These are phyloP conservation scores for Drosophila ananassae DNA, from an alignment of 1,140 invertebrate species.

Conservation along the genomic window DNA sequence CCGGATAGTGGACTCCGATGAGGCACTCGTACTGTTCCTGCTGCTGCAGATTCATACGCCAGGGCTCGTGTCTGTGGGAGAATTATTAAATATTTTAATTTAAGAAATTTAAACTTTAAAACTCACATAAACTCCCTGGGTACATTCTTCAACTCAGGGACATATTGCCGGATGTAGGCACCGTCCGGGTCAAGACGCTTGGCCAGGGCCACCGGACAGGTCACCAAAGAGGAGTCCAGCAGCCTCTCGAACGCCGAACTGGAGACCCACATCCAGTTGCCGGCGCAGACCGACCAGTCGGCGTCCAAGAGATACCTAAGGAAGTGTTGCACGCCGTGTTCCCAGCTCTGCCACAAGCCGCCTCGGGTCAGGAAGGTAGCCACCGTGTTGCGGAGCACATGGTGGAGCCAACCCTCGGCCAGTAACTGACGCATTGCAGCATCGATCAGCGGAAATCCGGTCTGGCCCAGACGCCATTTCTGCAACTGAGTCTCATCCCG, in stretches of 20 bases:
- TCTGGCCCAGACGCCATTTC: conserved; percentile 88
- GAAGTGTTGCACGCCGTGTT: conserved; percentile 88
- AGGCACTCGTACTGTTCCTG: conserved; percentile 88
- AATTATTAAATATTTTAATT: background rate
- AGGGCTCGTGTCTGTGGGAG: conserved; percentile 87
- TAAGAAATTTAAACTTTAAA: background rate
- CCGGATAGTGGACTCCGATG: conserved; percentile 89
- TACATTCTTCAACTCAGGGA: conserved; percentile 88
- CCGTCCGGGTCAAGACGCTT: conserved; percentile 89
- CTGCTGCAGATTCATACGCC: conserved; percentile 89
- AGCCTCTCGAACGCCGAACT: conserved; percentile 89
- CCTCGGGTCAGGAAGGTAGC: conserved; percentile 90
- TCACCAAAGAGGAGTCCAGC: conserved; percentile 87
- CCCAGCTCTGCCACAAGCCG: conserved; percentile 90
- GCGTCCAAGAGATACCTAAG: conserved; percentile 89
- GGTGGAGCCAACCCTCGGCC: conserved; percentile 88
- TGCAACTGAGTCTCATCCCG: conserved; percentile 85
- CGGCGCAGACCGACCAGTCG: conserved; percentile 90
- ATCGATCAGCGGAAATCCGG: conserved; percentile 91
- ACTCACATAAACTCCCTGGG: conserved; percentile 88
- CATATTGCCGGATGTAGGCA: conserved; percentile 88
- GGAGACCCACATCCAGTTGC: conserved; percentile 93
- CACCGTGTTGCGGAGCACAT: conserved; percentile 89
- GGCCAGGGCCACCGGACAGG: conserved; percentile 88
- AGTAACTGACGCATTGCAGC: conserved; percentile 89